Evolutionary conservation across 2,888 invertebrate species (phyloP), one percentile per base, ranked within the genome.

Genomic region (Isoperla grammatica): DNA sequence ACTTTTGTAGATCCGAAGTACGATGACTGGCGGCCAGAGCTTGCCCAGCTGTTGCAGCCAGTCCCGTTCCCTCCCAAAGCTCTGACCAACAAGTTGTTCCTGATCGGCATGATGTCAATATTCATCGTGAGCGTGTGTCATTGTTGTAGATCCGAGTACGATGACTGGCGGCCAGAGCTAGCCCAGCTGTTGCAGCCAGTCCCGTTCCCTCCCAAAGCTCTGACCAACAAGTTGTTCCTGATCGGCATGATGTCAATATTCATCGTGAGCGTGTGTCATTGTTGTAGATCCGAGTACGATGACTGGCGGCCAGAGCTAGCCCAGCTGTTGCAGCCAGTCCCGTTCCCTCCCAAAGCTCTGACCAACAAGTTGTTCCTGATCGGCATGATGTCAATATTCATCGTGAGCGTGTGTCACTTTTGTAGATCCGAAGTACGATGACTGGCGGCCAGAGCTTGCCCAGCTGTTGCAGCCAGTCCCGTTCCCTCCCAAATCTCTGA

Each of bases 321-420:
- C n/a, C n/a, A n/a, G n/a, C n/a, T n/a, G n/a, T n/a, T n/a, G 23
- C 90, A 90, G 70, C 88, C 90, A 0, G 85, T 90, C 55, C 90
- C 89, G 11, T 81, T 90, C 65, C 87, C 88, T 39, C 80, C 82
- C 45, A 81, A 81, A 68, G 86, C 86, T n/a, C 73, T 88, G 65
- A 74, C 79, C 12, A 81, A 85, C 71, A 79, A 81, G 54, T 76
- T 80, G 20, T 82, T 83, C 60, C 81, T 85, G 68, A 77, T 77
- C 61, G 71, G 68, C 57, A 72, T 79, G 69, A 73, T 75, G 66
- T 2, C 73, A 37, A 80, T 85, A 54, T 78, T 88, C n/a, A n/a
- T n/a, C n/a, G n/a, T n/a, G n/a, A n/a, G n/a, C n/a, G 65, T 69
- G 72, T 54, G 77, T 81, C 62, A 74, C 89, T 57, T 82, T 83